These are phyloP conservation scores for Mesoligia furuncula DNA, from an alignment of 2,888 invertebrate genomes.

Conservation along the genomic window DNA sequence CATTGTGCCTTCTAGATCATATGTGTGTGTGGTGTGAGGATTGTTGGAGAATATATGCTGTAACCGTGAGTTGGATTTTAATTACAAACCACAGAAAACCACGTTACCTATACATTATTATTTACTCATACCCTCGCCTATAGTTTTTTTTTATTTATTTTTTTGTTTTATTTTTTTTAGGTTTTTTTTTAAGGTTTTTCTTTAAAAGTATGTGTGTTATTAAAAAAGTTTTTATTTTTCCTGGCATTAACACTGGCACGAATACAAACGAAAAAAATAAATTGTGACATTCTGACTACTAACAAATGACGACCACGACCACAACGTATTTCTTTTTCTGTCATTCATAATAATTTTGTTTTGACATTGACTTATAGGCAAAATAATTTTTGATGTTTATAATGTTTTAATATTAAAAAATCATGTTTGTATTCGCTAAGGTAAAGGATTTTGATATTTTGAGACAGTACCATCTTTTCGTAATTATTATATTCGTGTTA, in stretches of 20 bases:
- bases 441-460: neutral
- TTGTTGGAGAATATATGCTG: no score
- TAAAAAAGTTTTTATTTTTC: neutral
- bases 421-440: slow-evolving; percentile 8
- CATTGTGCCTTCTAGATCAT: no score
- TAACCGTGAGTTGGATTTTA: no score
- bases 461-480: neutral
- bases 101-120: no score
- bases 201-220: neutral
- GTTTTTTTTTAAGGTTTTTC: no score
- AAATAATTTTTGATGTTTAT: neutral
- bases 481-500: neutral
- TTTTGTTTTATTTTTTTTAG: no score
- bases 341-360: slow-evolving; percentile 5
- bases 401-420: slow-evolving; percentile 2
- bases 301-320: slow-evolving; percentile 8
- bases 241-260: neutral
- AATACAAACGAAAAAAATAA: neutral
- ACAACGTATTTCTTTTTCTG: slow-evolving; percentile 3
- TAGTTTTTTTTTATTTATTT: no score
- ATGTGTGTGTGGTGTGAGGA: no score
- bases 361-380: neutral
- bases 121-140: no score
- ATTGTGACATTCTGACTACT: neutral
- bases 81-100: no score